phyloP scores from a whole-genome alignment of 2,113 vertebrate species.

The Amphiprion percula region DNA sequence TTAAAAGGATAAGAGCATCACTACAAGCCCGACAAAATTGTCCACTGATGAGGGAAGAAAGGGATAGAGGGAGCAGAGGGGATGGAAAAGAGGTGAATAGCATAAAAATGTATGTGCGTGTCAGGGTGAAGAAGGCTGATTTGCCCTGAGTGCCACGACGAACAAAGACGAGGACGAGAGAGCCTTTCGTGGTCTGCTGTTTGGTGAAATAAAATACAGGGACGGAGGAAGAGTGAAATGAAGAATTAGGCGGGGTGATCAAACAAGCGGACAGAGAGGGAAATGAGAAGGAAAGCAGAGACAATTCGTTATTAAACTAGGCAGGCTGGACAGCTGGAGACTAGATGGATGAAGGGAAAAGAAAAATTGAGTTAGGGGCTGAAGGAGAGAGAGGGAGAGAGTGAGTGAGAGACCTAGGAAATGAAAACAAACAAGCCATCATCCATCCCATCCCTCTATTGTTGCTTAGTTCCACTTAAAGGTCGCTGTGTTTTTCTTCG shows the following conservation, averaged over 20 bases:
- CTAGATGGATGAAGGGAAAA: constrained; percentile 53
- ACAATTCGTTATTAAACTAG: constrained; percentile 64
- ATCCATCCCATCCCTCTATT: constrained; percentile 71
- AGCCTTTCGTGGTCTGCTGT: constrained; percentile 41
- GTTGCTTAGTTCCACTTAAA: constrained; percentile 73
- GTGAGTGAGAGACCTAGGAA: constrained; percentile 56
- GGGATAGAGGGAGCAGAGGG: constrained; percentile 39
- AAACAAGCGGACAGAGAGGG: constrained; percentile 61
- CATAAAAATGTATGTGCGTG: constrained; percentile 31
- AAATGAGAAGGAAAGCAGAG: constrained; percentile 68
- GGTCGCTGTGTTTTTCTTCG: constrained; percentile 73
- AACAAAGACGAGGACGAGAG: constrained; percentile 66
- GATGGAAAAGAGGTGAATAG: constrained; percentile 48
- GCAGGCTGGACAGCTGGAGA: constrained; percentile 46
- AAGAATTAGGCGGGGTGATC: constrained; percentile 55
- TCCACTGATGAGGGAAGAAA: constrained; percentile 60
- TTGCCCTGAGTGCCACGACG: constrained; percentile 57
- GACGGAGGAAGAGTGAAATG: constrained; percentile 43
- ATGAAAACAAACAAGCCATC: constrained; percentile 80
- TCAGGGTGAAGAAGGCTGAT: constrained; percentile 46
- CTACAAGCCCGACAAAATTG: constrained; percentile 55
- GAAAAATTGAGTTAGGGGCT: constrained; percentile 43
- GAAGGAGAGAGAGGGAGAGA: constrained; percentile 3
- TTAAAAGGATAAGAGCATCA: constrained; percentile 74
- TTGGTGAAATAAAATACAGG: constrained; percentile 59